Evolutionary conservation across 2,797 vertebrate species (phyloP).

Genomic region (Siniperca scherzeri): DNA sequence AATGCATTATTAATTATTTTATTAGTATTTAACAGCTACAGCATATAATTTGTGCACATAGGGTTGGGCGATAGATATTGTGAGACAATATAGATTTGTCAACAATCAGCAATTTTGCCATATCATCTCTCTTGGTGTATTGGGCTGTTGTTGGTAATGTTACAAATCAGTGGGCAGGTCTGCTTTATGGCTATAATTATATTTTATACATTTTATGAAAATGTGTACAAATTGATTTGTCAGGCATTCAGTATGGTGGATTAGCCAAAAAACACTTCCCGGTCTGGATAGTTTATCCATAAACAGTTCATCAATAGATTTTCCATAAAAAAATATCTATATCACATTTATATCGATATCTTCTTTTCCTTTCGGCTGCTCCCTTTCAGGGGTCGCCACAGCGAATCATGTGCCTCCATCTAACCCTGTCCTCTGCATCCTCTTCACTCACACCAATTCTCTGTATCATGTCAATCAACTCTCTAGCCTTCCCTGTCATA

Average conservation of each 20-base stretch:
- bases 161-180: neutral
- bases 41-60: neutral
- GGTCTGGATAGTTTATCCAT: neutral
- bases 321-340: neutral
- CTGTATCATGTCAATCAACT: too few species aligned
- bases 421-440: too few species aligned
- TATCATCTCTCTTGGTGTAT: neutral
- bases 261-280: neutral
- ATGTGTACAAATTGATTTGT: neutral
- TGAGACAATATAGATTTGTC: neutral
- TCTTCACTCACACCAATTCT: too few species aligned
- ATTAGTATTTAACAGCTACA: neutral
- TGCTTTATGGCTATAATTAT: neutral
- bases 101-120: neutral
- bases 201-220: neutral
- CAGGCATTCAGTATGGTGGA: neutral
- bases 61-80: neutral
- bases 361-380: too few species aligned
- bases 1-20: neutral
- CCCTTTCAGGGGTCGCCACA: too few species aligned
- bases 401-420: too few species aligned
- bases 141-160: neutral
- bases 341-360: neutral
- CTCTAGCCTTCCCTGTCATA: too few species aligned
- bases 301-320: neutral